These are phyloP conservation scores for Acanthurus tractus DNA, from an alignment of 2,797 vertebrate genomes.

Conservation along the genomic window DNA sequence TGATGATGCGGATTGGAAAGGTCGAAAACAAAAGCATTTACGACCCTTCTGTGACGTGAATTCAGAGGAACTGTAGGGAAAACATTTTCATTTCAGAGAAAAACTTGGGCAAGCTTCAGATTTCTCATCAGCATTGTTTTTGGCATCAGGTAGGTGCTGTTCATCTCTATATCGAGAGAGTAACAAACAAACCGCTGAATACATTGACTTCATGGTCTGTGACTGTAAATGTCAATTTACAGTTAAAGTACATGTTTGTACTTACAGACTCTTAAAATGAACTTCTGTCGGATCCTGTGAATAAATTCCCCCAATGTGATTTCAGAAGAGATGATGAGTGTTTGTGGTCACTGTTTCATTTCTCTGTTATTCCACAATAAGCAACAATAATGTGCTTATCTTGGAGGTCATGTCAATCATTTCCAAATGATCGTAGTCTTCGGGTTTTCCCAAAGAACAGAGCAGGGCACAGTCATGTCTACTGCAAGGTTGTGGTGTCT, in stretches of 20 bases:
- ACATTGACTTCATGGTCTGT: background rate
- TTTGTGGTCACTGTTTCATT: background rate
- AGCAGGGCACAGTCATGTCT: background rate
- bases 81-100: background rate
- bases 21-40: constrained; percentile 16
- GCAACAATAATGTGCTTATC: constrained; percentile 1
- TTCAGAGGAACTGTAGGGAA: constrained; percentile 3
- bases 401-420: constrained; percentile 33
- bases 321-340: background rate
- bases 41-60: background rate
- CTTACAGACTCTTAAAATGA: background rate
- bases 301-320: background rate
- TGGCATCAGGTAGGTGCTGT: background rate
- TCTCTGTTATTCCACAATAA: constrained; percentile 20
- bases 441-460: background rate
- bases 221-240: background rate
- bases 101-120: background rate
- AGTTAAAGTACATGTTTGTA: background rate
- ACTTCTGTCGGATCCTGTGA: background rate
- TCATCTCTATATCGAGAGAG: background rate
- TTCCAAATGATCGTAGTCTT: constrained; percentile 24
- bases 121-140: background rate
- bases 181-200: background rate
- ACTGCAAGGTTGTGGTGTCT: constrained; percentile 1
- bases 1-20: constrained; percentile 12